Percentiles rank a stretch among this genome's conserved stretches.
phyloP scores from a whole-genome alignment of 2,113 vertebrate species.

The Dromiciops gliroides region DNA sequence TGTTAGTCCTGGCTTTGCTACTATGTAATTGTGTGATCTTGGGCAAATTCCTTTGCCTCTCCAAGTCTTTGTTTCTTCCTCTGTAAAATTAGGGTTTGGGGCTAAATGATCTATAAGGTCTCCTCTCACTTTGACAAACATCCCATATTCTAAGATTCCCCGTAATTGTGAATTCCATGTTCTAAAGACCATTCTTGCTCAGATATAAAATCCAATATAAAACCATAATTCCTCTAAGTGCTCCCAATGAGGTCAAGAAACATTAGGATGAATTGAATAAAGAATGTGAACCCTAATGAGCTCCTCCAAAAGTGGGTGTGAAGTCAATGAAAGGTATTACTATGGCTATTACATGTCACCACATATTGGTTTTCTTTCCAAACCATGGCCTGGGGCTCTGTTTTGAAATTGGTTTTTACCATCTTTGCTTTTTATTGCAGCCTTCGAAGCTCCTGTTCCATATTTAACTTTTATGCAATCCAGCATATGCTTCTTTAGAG shows the following conservation, averaged over 20 bases:
- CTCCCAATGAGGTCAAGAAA: background rate
- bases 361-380: conserved; percentile 59
- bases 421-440: conserved; percentile 55
- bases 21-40: background rate
- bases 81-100: background rate
- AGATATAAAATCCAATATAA: background rate
- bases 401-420: conserved; percentile 73
- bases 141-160: background rate
- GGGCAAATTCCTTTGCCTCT: background rate
- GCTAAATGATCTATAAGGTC: background rate
- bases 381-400: conserved; percentile 70
- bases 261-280: conserved; percentile 41
- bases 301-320: conserved; percentile 45
- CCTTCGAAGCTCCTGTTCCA: conserved; percentile 38
- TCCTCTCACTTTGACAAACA: background rate
- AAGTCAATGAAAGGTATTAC: conserved; percentile 59
- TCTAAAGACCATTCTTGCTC: background rate
- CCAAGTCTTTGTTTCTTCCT: background rate
- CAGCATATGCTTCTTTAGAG: conserved; percentile 60
- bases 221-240: background rate
- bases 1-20: background rate
- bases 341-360: conserved; percentile 67
- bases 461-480: conserved; percentile 74
- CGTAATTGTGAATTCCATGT: background rate
- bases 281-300: conserved; percentile 48